These are phyloP conservation scores for Champsocephalus esox DNA, from an alignment of 2,797 vertebrate species.

Conservation along the genomic window DNA sequence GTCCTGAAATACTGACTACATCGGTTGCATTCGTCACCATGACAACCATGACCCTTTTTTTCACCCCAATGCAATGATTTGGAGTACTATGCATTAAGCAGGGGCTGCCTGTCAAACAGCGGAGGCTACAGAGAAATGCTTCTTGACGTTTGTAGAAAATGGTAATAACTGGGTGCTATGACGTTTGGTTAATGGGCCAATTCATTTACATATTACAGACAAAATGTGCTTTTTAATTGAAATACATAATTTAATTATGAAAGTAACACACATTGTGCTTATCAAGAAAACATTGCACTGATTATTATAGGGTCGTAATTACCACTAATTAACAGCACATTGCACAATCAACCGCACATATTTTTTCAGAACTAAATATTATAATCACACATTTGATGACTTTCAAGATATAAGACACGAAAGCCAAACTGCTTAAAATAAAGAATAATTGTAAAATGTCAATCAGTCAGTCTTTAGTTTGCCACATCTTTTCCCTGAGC, in stretches of 20 bases:
- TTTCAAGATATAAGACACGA: neutral
- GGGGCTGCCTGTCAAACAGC: conserved; percentile 14
- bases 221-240: neutral
- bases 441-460: conserved; percentile 26
- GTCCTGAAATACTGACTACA: conserved; percentile 42
- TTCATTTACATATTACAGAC: neutral
- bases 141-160: neutral
- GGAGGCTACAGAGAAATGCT: conserved; percentile 3
- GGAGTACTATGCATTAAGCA: conserved; percentile 19
- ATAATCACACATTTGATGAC: neutral
- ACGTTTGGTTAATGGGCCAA: neutral
- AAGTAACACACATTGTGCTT: neutral
- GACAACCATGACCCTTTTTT: conserved; percentile 53
- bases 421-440: neutral
- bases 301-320: conserved; percentile 5
- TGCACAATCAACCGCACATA: too few species aligned
- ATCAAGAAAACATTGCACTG: neutral
- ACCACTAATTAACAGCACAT: too few species aligned
- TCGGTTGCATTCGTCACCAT: conserved; percentile 49
- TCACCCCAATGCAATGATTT: conserved; percentile 14
- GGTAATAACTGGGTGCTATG: neutral
- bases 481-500: conserved; percentile 41
- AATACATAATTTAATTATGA: neutral
- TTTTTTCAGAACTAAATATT: neutral
- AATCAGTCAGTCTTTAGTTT: conserved; percentile 60